Evolutionary conservation across 2,888 invertebrate species (phyloP).

Genomic region (Acleris holmiana): DNA sequence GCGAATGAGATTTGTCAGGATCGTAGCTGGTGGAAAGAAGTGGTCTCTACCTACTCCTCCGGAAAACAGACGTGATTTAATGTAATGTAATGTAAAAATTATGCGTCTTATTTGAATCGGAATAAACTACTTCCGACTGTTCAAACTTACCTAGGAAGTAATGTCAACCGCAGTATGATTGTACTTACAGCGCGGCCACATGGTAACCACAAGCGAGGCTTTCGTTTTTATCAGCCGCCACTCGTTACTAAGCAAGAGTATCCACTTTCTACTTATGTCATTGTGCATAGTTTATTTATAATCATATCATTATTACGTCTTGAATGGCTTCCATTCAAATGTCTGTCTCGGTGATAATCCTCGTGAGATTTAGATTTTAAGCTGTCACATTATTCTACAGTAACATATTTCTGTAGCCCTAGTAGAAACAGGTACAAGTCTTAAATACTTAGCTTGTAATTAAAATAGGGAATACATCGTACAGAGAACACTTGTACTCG

Average conservation of each 20-base stretch:
- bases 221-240: conserved; percentile 62
- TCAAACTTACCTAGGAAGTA: conserved; percentile 28
- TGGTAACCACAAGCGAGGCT: conserved; percentile 45
- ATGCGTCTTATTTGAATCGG: neutral
- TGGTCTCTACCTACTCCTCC: too few species aligned
- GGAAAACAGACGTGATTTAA: too few species aligned
- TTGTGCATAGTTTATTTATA: conserved; percentile 43
- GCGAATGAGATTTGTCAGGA: too few species aligned
- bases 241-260: conserved; percentile 47
- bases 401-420: too few species aligned
- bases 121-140: conserved; percentile 10
- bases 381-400: neutral
- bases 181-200: conserved; percentile 10
- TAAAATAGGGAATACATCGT: neutral
- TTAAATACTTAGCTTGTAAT: neutral
- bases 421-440: neutral
- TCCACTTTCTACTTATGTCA: conserved; percentile 69
- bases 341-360: neutral
- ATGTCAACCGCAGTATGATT: conserved; percentile 21
- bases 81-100: too few species aligned
- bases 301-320: conserved; percentile 16
- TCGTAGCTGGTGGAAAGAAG: too few species aligned
- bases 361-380: neutral
- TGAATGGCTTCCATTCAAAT: conserved; percentile 9
- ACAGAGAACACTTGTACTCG: too few species aligned